These are phyloP conservation scores for Himalopsyche phryganea DNA, from an alignment of 1,140 invertebrate species.

Conservation along the genomic window DNA sequence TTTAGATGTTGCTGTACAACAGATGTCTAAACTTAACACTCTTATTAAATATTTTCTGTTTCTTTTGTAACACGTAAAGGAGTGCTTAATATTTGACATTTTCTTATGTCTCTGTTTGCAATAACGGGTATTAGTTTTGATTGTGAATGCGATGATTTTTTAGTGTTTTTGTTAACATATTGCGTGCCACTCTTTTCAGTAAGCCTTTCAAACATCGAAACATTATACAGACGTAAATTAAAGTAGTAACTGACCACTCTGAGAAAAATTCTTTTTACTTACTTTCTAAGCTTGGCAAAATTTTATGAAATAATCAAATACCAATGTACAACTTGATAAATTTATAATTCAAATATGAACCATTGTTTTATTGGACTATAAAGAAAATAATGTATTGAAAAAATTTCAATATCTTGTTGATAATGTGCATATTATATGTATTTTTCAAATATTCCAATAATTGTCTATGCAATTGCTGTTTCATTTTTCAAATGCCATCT, in stretches of 20 bases:
- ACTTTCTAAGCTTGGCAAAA: not conserved
- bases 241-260: not conserved
- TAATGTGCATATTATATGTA: too few relatives aligned
- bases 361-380: too few relatives aligned
- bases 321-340: too few relatives aligned
- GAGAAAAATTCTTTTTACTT: constrained; percentile 1
- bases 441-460: too few relatives aligned
- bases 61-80: constrained; percentile 1
- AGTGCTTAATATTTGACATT: constrained; percentile 7
- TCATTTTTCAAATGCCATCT: too few relatives aligned
- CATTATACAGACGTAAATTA: not conserved
- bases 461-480: too few relatives aligned
- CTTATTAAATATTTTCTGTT: constrained; percentile 9
- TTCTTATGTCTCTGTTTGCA: constrained; percentile 8
- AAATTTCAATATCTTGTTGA: too few relatives aligned
- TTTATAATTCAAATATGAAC: too few relatives aligned
- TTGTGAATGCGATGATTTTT: constrained; percentile 1
- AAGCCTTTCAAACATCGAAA: not conserved
- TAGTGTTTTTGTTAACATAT: constrained; percentile 4
- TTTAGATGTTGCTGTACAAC: constrained; percentile 28
- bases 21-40: constrained; percentile 14
- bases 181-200: not conserved
- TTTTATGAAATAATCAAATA: too few relatives aligned
- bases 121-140: constrained; percentile 24
- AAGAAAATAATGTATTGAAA: too few relatives aligned